Evolutionary conservation across 2,113 vertebrate genomes (phyloP), one percentile per base, ranked within the genome.

Genomic region (Catharus minimus): DNA sequence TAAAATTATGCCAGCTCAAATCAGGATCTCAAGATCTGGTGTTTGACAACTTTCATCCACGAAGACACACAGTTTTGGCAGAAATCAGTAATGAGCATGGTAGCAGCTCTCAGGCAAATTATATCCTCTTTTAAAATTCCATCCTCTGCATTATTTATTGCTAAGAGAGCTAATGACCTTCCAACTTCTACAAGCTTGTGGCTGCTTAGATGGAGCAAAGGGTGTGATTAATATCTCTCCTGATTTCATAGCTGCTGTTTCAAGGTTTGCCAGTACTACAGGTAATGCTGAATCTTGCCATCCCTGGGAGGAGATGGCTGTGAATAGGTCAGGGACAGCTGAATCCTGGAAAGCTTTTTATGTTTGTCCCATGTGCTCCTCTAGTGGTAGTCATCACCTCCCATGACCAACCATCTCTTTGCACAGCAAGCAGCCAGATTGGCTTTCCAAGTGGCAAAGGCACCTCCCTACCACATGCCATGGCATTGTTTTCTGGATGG

Each of bases 351-450:
- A 66, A 71, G 44, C 13, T 15, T 5, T 24, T 75, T 53, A 4
- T 47, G 11, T 60, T 64, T 30, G 7, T 60, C 33, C 8, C 43
- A 16, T 22, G 56, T 62, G 16, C 12, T 82, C 4, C 52, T 88
- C 33, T 28, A 55, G 39, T 0, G 0, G 13, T 0, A 74, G 47
- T 10, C n/a, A 30, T n/a, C 19, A 10, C 19, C 11, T 72, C 1
- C 0, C 11, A 12, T 12, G n/a, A 22, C 27, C 24, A 72, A 0
- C 23, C 24, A 5, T 7, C 26, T 62, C 52, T 46, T 49, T 57
- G 58, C 11, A 20, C 33, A 44, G 55, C 55, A 69, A 69, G 61
- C 44, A 52, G 36, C 15, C 30, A 82, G 38, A 17, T 4, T 77
- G 55, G 19, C 27, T 57, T 79, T 49, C 46, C 67, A 52, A 16